Conservation (phyloP, 2,888 invertebrate genomes). For the Epinotia demarniana region DNA sequence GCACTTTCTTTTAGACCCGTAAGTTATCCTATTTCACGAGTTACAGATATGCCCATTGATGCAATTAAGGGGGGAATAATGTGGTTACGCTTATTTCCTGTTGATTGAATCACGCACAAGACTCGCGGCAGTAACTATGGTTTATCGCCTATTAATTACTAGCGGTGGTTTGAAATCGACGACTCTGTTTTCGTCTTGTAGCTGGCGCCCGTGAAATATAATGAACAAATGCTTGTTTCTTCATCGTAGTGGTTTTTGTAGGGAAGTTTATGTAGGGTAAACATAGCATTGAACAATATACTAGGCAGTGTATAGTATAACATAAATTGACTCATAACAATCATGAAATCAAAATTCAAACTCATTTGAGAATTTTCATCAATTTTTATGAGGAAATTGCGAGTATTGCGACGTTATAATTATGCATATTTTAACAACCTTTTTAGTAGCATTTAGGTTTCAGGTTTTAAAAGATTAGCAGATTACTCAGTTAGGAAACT, state of each 20-base stretch:
- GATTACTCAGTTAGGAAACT: too few relatives aligned
- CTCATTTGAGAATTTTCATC: too few relatives aligned
- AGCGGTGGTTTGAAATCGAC: constrained; percentile 25
- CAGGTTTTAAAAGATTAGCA: too few relatives aligned
- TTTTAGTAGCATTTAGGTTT: too few relatives aligned
- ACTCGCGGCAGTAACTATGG: constrained; percentile 29
- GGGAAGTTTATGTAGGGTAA: not conserved
- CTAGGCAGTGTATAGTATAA: not conserved
- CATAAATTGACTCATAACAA: too few relatives aligned
- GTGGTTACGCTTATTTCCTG: constrained; percentile 31
- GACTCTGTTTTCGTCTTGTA: constrained; percentile 37
- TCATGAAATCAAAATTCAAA: too few relatives aligned
- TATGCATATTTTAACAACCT: too few relatives aligned
- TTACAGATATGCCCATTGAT: not conserved
- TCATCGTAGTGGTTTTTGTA: not conserved
- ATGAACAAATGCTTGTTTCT: constrained; percentile 12
- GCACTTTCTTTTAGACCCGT: constrained; percentile 9
- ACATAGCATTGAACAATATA: not conserved
- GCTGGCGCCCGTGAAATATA: constrained; percentile 20
- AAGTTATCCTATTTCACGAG: constrained; percentile 5
- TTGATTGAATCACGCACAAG: constrained; percentile 32
- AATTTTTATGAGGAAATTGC: too few relatives aligned
- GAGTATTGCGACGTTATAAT: too few relatives aligned
- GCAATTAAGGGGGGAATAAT: constrained; percentile 25
- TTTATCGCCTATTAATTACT: constrained; percentile 40